phyloP scores from a whole-genome alignment of 2,888 invertebrate genomes.

The Clusia tigrina region DNA sequence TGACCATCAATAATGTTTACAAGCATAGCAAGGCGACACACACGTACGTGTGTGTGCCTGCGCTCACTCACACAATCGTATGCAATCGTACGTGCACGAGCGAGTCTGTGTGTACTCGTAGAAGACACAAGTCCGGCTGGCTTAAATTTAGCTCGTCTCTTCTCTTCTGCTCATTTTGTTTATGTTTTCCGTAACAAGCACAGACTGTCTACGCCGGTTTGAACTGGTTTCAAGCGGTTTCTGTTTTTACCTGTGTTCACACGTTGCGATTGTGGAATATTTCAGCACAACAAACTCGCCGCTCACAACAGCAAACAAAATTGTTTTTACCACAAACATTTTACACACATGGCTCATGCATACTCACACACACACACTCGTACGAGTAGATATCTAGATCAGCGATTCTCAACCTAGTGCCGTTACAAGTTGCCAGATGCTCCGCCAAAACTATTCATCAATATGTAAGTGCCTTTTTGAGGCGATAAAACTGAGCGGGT shows the following conservation, averaged over 20 bases:
- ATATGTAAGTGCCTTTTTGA: too few relatives aligned
- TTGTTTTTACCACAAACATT: not conserved
- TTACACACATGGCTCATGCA: too few relatives aligned
- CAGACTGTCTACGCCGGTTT: constrained; percentile 35
- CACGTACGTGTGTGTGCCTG: not conserved
- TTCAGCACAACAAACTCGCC: not conserved
- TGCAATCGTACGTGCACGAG: not conserved
- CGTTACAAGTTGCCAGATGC: too few relatives aligned
- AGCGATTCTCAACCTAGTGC: too few relatives aligned
- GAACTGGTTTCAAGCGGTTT: constrained; percentile 53
- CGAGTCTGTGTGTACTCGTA: not conserved
- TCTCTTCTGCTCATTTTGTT: constrained; percentile 14
- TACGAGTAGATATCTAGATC: too few relatives aligned
- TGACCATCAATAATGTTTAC: constrained; percentile 25
- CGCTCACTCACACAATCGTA: not conserved
- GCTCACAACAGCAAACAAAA: not conserved
- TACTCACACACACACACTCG: not conserved
- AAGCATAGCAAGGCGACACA: constrained; percentile 20
- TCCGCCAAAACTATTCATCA: too few relatives aligned
- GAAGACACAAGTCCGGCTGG: not conserved
- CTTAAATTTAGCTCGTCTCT: constrained; percentile 6
- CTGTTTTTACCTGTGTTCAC: constrained; percentile 32
- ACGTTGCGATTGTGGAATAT: too few relatives aligned
- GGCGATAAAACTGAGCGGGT: too few relatives aligned
- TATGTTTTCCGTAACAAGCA: not conserved